Percentiles rank a stretch among this genome's conserved stretches.
These are phyloP conservation scores for Cephalophus harveyi DNA, from an alignment of 2,113 vertebrate genomes.

Conservation along the genomic window DNA sequence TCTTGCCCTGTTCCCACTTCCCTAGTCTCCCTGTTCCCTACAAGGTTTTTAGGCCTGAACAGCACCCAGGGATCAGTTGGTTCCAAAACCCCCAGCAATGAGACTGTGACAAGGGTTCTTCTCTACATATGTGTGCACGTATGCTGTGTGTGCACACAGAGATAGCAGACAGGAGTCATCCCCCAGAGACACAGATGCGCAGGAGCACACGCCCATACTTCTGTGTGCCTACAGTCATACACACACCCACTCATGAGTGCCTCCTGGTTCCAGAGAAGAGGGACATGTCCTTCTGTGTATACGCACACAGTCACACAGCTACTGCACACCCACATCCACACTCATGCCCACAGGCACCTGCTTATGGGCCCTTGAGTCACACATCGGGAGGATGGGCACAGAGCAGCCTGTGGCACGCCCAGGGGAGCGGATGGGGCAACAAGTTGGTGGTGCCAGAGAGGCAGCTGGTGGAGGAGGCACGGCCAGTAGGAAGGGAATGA, in stretches of 20 bases:
- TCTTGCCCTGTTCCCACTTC: background rate
- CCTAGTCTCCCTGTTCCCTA: background rate
- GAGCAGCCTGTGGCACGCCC: background rate
- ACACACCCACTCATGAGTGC: background rate
- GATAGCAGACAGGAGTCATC: background rate
- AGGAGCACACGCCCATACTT: background rate
- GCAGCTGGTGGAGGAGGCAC: background rate
- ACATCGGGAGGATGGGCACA: background rate
- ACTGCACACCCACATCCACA: background rate
- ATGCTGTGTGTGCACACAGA: background rate
- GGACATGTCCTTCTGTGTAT: background rate
- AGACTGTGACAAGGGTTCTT: background rate
- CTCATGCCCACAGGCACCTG: background rate
- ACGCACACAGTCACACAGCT: background rate
- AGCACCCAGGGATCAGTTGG: background rate
- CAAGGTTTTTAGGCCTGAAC: background rate
- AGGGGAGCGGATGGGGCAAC: constrained; percentile 47
- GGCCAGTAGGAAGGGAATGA: background rate
- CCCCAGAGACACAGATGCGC: background rate
- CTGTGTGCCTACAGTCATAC: background rate
- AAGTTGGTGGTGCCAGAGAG: constrained; percentile 54
- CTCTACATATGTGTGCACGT: background rate
- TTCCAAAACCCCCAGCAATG: background rate
- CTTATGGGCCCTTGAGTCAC: background rate
- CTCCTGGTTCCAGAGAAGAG: background rate